A percentile compares a stretch with the other conserved stretches of the same genome.
phyloP scores from a whole-genome alignment of 2,113 vertebrate species.

The Indri indri region DNA sequence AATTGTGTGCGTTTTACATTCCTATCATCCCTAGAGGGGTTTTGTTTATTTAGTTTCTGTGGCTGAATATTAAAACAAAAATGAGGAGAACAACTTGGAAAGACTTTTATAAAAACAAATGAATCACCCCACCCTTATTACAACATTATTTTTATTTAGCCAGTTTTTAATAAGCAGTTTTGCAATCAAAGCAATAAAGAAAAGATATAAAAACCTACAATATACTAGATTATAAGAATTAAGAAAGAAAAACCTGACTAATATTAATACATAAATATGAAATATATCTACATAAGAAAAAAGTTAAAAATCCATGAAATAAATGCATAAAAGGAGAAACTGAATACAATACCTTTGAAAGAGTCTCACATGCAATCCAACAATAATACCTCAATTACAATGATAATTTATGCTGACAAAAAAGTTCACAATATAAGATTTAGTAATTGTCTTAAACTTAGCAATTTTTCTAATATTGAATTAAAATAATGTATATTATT shows the following conservation, averaged over 20 bases:
- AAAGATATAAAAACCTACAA: conserved; percentile 52
- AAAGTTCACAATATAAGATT: neutral
- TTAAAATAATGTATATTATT: conserved; percentile 13
- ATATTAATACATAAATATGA: neutral
- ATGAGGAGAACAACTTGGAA: conserved; percentile 78
- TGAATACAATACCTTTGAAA: neutral
- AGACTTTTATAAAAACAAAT: conserved; percentile 73
- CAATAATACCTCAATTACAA: neutral
- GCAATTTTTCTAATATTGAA: neutral
- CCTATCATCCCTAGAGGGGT: conserved; percentile 55
- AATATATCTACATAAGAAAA: neutral
- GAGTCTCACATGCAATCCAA: neutral
- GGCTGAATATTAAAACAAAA: conserved; percentile 78
- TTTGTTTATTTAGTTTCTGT: conserved; percentile 80
- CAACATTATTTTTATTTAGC: conserved; percentile 76
- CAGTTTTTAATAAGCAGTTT: conserved; percentile 69
- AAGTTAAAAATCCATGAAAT: neutral
- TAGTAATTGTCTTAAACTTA: neutral
- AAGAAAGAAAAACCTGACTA: neutral
- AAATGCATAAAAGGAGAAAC: neutral
- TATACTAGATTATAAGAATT: neutral
- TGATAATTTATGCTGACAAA: neutral
- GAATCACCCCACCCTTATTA: conserved; percentile 78
- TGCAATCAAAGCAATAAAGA: conserved; percentile 56
- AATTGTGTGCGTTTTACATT: conserved; percentile 57